Percentiles rank a stretch among this genome's conserved stretches.
phyloP scores from a whole-genome alignment of 2,888 invertebrate genomes.

The Celastrina argiolus region DNA sequence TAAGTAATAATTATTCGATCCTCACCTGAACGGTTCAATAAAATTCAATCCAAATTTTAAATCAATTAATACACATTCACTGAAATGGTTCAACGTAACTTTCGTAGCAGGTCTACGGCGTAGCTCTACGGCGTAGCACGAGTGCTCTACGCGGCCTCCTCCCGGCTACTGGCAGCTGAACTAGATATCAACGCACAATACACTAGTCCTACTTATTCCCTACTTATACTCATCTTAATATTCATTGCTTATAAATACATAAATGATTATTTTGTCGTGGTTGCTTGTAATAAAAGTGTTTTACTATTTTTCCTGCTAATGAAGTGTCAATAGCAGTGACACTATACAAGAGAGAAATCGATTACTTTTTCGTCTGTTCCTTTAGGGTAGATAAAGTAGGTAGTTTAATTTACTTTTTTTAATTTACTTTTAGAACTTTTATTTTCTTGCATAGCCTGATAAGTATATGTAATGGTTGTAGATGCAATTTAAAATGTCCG shows the following conservation, averaged over 20 bases:
- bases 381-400: no score
- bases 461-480: neutral
- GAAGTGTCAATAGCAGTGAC: no score
- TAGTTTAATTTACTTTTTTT: no score
- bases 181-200: constrained; percentile 35
- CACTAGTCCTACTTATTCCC: constrained; percentile 8
- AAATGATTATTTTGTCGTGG: neutral
- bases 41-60: neutral
- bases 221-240: constrained; percentile 13
- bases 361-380: no score
- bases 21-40: neutral
- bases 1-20: no score
- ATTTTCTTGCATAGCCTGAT: no score
- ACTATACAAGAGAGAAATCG: no score
- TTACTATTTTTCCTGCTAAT: neutral
- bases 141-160: constrained; percentile 45
- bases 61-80: neutral
- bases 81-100: neutral
- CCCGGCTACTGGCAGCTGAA: constrained; percentile 53
- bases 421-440: no score
- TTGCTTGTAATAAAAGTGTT: neutral
- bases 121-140: constrained; percentile 36
- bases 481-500: neutral
- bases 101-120: constrained; percentile 17
- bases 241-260: constrained; percentile 6